Evolutionary conservation across 2,113 vertebrate species (phyloP), one percentile per base, ranked within the genome.

Genomic region (Hippotragus niger): DNA sequence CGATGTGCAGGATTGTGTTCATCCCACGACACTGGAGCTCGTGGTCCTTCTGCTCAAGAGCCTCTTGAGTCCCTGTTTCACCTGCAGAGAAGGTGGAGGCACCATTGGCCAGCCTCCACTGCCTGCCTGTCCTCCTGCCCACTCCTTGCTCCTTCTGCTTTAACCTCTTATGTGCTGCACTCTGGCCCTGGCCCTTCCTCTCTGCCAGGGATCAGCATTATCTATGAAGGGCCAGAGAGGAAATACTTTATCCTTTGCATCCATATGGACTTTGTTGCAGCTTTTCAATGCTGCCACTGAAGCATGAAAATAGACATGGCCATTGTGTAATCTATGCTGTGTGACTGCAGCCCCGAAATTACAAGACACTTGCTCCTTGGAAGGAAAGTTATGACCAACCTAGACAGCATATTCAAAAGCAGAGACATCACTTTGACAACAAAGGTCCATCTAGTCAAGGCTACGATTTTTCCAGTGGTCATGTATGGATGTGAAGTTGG

Each of bases 71-170:
- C 43, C 45, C 14, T 14, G 7, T 80, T 45, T n/a, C 57, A 29
- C 31, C 50, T 53, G 53, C 53, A 87, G 31, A 86, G 36, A 53
- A 81, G 27, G 29, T 23, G 9, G 2, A n/a, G 53, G 25, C 9
- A 4, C 47, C 11, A 1, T 4, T 27, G 1, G 4, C n/a, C 2
- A 0, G 7, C 53, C 3, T 25, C 74, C 4, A 0, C 27, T 8
- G 2, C 57, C 36, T 58, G 29, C 5, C 4, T 27, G 5, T 40
- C 8, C 33, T 40, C 53, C 53, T 50, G 16, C 45, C 8, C 7
- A n/a, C 45, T 8, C 47, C 7, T 29, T 6, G 21, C 16, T 33
- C 15, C 27, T 10, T 45, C 33, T 9, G 11, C 25, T 19, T 76
- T 19, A 31, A 53, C 25, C 47, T 62, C 60, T 62, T 8, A n/a